phyloP scores from a whole-genome alignment of 2,888 invertebrate genomes.

The Fabriciana adippe region DNA sequence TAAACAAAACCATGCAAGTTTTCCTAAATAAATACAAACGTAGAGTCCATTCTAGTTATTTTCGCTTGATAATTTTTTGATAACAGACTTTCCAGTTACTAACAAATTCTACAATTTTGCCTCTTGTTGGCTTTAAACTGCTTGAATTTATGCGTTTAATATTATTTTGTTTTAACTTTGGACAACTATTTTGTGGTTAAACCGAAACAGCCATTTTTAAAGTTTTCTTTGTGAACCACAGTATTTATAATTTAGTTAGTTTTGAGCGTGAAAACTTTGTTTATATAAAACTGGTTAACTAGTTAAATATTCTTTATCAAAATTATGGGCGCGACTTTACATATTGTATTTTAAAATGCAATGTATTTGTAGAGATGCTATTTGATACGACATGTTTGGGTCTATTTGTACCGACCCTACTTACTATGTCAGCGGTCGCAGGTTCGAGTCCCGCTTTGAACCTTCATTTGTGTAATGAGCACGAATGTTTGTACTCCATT shows the following conservation, averaged over 20 bases:
- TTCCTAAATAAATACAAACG: background rate
- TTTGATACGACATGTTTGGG: too few relatives aligned
- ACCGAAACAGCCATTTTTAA: slow-evolving; percentile 27
- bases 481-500: too few relatives aligned
- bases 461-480: too few relatives aligned
- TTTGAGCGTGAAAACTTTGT: slow-evolving; percentile 15
- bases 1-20: background rate
- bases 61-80: slow-evolving; percentile 7
- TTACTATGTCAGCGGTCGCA: too few relatives aligned
- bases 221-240: slow-evolving; percentile 22
- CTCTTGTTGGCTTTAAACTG: slow-evolving; percentile 26
- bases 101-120: slow-evolving; percentile 7
- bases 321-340: slow-evolving; percentile 20
- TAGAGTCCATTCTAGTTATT: background rate
- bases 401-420: too few relatives aligned
- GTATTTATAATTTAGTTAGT: slow-evolving; percentile 29
- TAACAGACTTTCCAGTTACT: background rate
- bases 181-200: slow-evolving; percentile 28
- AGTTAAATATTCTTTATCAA: slow-evolving; percentile 23
- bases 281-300: slow-evolving; percentile 24
- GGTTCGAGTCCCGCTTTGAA: too few relatives aligned
- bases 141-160: slow-evolving; percentile 24
- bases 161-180: slow-evolving; percentile 31
- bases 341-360: slow-evolving; percentile 1
- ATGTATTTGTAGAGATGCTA: background rate